Evolutionary conservation across 2,888 invertebrate species (phyloP).

Genomic region (Drosophila mimetica): DNA sequence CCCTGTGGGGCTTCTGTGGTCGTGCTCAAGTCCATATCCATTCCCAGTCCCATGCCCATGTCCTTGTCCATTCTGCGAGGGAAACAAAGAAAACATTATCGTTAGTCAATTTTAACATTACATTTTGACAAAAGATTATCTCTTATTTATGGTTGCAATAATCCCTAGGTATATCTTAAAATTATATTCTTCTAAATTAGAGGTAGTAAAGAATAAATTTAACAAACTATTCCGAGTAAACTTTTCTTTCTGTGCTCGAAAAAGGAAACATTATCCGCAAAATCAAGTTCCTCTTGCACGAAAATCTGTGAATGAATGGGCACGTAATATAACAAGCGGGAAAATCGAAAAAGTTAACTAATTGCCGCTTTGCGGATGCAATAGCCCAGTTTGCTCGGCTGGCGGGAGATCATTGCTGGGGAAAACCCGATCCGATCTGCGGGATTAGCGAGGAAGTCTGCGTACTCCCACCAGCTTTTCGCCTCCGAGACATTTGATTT

Average conservation of each 20-base stretch:
- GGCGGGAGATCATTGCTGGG: neutral
- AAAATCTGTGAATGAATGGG: constrained; percentile 26
- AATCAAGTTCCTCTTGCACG: constrained; percentile 17
- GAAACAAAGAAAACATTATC: neutral
- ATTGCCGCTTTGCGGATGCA: constrained; percentile 39
- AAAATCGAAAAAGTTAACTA: constrained; percentile 23
- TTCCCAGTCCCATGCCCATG: neutral
- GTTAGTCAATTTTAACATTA: neutral
- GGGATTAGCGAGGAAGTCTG: constrained; percentile 38
- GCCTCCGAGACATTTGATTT: constrained; percentile 45
- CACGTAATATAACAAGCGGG: constrained; percentile 5
- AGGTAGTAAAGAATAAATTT: neutral
- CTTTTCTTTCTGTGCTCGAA: neutral
- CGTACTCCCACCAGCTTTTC: constrained; percentile 32
- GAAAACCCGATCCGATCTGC: constrained; percentile 11
- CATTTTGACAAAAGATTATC: neutral
- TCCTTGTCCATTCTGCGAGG: constrained; percentile 20
- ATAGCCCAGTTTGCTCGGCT: constrained; percentile 18
- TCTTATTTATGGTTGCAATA: too few species aligned
- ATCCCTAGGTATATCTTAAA: too few species aligned
- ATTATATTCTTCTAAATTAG: too few species aligned
- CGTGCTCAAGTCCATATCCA: neutral
- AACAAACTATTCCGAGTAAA: neutral
- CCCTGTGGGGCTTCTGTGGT: constrained; percentile 30
- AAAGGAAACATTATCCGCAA: constrained; percentile 15